phyloP scores from a whole-genome alignment of 1,140 invertebrate species.

The Hypsibius dujardini region DNA sequence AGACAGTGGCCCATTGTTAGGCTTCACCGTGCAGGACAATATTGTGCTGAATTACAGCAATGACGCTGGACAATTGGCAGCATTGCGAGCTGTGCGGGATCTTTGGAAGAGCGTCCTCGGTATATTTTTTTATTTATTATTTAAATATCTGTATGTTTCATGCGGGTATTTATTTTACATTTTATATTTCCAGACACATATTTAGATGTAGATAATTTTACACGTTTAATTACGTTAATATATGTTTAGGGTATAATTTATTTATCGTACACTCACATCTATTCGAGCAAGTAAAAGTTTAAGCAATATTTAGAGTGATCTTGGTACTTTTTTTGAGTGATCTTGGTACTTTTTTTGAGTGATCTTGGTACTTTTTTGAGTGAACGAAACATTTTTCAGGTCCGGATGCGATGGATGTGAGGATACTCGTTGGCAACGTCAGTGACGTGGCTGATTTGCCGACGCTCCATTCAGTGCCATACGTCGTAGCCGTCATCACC shows the following conservation, averaged over 20 bases:
- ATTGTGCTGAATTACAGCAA: not conserved
- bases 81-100: not conserved
- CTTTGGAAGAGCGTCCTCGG: constrained; percentile 3
- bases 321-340: too few relatives aligned
- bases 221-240: too few relatives aligned
- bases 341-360: too few relatives aligned
- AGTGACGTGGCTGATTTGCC: not conserved
- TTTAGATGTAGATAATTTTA: constrained; percentile 34
- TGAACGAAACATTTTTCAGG: too few relatives aligned
- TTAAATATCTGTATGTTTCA: too few relatives aligned
- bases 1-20: not conserved
- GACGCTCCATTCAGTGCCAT: not conserved
- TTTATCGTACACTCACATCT: too few relatives aligned
- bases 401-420: not conserved
- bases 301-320: constrained; percentile 20
- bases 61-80: not conserved
- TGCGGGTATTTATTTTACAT: too few relatives aligned
- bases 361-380: too few relatives aligned
- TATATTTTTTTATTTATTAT: not conserved
- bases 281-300: too few relatives aligned
- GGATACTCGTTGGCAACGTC: not conserved
- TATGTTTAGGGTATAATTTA: too few relatives aligned
- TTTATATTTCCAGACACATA: not conserved
- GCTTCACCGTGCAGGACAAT: not conserved
- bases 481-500: not conserved